phyloP scores from a whole-genome alignment of 2,888 invertebrate genomes.

The Caenorhabditis becei region DNA sequence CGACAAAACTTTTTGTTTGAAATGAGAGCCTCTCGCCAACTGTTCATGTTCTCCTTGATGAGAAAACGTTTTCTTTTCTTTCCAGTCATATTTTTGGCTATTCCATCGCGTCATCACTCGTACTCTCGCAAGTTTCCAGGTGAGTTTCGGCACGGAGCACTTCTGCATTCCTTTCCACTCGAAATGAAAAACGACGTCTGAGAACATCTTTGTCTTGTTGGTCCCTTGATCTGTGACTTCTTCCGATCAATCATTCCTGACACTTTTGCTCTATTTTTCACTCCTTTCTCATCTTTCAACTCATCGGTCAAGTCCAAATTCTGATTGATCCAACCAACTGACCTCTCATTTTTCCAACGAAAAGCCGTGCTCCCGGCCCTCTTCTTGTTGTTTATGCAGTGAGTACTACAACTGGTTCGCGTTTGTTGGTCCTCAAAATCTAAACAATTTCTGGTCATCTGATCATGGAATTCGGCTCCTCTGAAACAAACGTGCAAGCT shows the following conservation, averaged over 20 bases:
- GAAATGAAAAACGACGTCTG: not conserved
- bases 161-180: not conserved
- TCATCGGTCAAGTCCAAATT: not conserved
- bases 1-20: conserved; percentile 56
- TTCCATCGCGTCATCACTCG: conserved; percentile 14
- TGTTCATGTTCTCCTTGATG: conserved; percentile 52
- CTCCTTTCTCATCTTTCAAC: conserved; percentile 2
- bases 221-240: not conserved
- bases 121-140: conserved; percentile 6
- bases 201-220: not conserved
- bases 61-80: conserved; percentile 42
- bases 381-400: conserved; percentile 39
- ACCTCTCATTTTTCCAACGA: not conserved
- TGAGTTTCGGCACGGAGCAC: not conserved
- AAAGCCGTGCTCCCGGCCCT: not conserved
- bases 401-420: conserved; percentile 54
- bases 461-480: conserved; percentile 23
- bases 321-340: not conserved
- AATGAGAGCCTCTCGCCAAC: conserved; percentile 51
- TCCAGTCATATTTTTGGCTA: conserved; percentile 34
- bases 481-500: not conserved
- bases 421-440: conserved; percentile 49
- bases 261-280: not conserved
- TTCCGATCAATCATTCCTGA: conserved; percentile 1
- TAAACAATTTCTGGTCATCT: conserved; percentile 46